Percentiles rank a stretch among this genome's conserved stretches.
Conservation (phyloP, 2,113 vertebrate genomes). For the Corydoras maculifer region DNA sequence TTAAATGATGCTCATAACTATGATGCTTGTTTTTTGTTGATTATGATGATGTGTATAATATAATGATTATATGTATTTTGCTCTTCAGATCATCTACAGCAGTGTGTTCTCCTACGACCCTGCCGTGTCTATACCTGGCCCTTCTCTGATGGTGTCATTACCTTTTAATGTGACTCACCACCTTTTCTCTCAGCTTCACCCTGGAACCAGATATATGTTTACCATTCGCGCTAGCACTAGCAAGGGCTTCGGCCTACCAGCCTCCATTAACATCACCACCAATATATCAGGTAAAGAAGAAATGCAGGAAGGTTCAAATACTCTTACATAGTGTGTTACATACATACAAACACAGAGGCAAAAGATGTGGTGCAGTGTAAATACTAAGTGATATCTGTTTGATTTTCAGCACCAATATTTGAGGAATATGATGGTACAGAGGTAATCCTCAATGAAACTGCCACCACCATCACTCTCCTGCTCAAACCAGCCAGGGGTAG, state of each 20-base stretch:
- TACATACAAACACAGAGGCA: too few relatives aligned
- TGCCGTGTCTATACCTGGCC: constrained; percentile 83
- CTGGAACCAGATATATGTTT: constrained; percentile 94
- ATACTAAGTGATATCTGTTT: neutral
- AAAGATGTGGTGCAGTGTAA: neutral
- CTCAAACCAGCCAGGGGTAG: constrained; percentile 95
- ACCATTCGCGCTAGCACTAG: constrained; percentile 87
- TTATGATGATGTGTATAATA: neutral
- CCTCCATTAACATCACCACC: constrained; percentile 87
- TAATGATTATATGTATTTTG: neutral
- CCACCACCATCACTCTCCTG: constrained; percentile 93
- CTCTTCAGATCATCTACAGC: constrained; percentile 82
- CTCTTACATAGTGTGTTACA: too few relatives aligned
- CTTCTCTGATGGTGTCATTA: constrained; percentile 79
- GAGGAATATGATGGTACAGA: constrained; percentile 92
- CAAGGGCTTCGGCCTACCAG: constrained; percentile 89
- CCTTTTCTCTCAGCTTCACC: constrained; percentile 85
- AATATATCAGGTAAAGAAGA: constrained; percentile 87
- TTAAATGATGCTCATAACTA: neutral
- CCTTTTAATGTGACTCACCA: constrained; percentile 88
- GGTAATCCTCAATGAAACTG: constrained; percentile 92
- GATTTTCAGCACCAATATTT: constrained; percentile 79
- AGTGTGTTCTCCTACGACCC: constrained; percentile 90
- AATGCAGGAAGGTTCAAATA: neutral
- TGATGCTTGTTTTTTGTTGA: neutral